A percentile compares a stretch with the other conserved stretches of the same genome.
Evolutionary conservation across 2,113 vertebrate species (phyloP).

Genomic region (Hucho hucho): DNA sequence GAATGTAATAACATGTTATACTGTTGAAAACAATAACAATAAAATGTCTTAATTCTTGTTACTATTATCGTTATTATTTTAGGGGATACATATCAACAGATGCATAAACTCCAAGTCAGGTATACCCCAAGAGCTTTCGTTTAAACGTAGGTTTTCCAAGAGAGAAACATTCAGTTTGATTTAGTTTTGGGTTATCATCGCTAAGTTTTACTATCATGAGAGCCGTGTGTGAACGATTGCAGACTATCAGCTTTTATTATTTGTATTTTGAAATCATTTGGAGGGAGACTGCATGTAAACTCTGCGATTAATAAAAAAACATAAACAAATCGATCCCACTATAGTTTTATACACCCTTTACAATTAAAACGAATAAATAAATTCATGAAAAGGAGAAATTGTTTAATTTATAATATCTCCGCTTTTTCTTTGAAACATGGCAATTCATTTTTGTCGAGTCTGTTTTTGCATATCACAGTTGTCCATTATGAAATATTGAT

Average conservation of each 20-base stretch:
- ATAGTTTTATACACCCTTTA: conserved; percentile 81
- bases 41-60: conserved; percentile 77
- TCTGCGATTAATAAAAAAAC: conserved; percentile 73
- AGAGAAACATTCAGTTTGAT: conserved; percentile 61
- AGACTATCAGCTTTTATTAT: conserved; percentile 63
- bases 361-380: conserved; percentile 78
- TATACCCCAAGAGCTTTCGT: conserved; percentile 49
- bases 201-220: conserved; percentile 61
- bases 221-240: conserved; percentile 52
- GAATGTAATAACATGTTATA: conserved; percentile 67
- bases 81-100: conserved; percentile 54
- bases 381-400: conserved; percentile 58
- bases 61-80: conserved; percentile 69
- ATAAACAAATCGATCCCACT: conserved; percentile 66
- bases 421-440: too few species aligned
- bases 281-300: conserved; percentile 79
- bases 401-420: conserved; percentile 46
- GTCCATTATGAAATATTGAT: not conserved
- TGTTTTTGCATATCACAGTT: not conserved
- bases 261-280: conserved; percentile 55
- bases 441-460: not conserved
- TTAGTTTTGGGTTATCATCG: conserved; percentile 51
- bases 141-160: conserved; percentile 63
- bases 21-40: conserved; percentile 74
- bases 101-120: conserved; percentile 47